Conservation (phyloP, 2,113 vertebrate genomes). For the Epinephelus fuscoguttatus region DNA sequence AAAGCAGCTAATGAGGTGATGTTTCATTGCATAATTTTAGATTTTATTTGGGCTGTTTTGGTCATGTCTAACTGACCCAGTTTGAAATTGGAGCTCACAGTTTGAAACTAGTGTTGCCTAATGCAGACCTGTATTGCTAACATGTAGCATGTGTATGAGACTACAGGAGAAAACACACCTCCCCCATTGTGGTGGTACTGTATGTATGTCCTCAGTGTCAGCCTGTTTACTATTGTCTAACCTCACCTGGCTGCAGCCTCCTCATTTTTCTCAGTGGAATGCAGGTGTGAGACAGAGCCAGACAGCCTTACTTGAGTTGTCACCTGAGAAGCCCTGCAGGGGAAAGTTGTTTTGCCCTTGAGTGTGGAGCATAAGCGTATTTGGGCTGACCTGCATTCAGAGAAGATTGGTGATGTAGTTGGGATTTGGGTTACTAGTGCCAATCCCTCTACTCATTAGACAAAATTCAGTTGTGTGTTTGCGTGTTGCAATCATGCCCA, state of each 20-base stretch:
- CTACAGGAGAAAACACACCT: neutral
- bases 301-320: conserved; percentile 59
- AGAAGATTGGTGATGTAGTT: conserved; percentile 64
- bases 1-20: conserved; percentile 54
- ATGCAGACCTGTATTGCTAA: conserved; percentile 1
- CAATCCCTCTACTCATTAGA: conserved; percentile 32
- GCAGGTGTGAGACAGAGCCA: conserved; percentile 45
- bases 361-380: conserved; percentile 44
- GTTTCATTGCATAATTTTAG: conserved; percentile 24
- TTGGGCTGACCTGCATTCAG: conserved; percentile 60
- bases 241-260: conserved; percentile 44
- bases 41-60: conserved; percentile 13
- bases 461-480: neutral
- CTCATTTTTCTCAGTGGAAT: conserved; percentile 62
- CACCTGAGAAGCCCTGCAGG: conserved; percentile 58
- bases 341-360: conserved; percentile 71
- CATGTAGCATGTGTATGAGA: neutral
- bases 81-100: conserved; percentile 39
- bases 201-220: neutral
- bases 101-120: conserved; percentile 7
- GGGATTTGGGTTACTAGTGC: conserved; percentile 53
- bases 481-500: neutral
- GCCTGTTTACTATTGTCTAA: conserved; percentile 43
- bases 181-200: neutral
- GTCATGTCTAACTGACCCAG: conserved; percentile 47